Evolutionary conservation across 1,140 invertebrate species (phyloP).

Genomic region (Colletes latitarsis): DNA sequence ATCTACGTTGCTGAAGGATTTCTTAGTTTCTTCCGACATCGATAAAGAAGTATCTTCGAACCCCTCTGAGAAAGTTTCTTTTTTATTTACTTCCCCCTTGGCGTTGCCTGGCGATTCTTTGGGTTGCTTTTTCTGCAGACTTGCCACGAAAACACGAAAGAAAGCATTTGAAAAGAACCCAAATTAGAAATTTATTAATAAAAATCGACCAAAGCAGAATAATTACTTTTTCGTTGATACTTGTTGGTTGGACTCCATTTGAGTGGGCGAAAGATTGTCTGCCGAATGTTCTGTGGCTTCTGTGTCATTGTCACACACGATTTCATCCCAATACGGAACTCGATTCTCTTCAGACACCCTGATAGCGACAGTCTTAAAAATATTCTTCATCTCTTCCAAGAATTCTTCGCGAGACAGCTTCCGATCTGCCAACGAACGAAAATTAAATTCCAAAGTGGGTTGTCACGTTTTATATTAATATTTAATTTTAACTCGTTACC

Average conservation of each 20-base stretch:
- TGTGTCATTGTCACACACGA: not conserved
- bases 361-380: slow-evolving; percentile 42
- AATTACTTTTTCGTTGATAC: not conserved
- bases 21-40: not conserved
- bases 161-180: not conserved
- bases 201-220: not conserved
- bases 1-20: slow-evolving; percentile 16
- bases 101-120: not conserved
- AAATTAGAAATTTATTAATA: not conserved
- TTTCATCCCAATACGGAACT: slow-evolving; percentile 61
- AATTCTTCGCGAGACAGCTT: slow-evolving; percentile 58
- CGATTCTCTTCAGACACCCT: slow-evolving; percentile 40
- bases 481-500: slow-evolving; percentile 29
- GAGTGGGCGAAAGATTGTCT: not conserved
- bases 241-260: no score
- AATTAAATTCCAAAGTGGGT: not conserved
- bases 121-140: not conserved
- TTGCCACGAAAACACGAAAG: not conserved
- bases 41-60: not conserved
- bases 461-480: not conserved
- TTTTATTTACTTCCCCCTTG: not conserved
- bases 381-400: slow-evolving; percentile 54
- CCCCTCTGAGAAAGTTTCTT: not conserved
- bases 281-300: not conserved
- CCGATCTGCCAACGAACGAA: slow-evolving; percentile 49